phyloP scores from a whole-genome alignment of 1,140 invertebrate species.

The Rhagoletis pomonella region DNA sequence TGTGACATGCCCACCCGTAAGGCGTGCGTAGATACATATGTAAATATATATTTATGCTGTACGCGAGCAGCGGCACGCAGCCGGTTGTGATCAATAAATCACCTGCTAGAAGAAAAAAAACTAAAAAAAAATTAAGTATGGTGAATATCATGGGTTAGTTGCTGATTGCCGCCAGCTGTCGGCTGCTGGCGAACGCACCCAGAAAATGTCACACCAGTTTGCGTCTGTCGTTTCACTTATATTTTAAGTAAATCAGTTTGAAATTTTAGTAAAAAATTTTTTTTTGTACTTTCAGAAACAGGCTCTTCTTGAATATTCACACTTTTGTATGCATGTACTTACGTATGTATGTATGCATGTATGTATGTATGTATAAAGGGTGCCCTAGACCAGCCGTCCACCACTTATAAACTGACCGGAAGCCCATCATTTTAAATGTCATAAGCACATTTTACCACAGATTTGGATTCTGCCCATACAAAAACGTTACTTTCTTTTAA shows the following conservation, averaged over 20 bases:
- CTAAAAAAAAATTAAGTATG: background rate
- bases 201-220: background rate
- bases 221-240: background rate
- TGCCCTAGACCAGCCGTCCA: no score
- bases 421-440: no score
- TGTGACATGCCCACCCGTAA: background rate
- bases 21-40: background rate
- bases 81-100: slow-evolving; percentile 40
- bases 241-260: background rate
- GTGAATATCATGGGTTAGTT: background rate
- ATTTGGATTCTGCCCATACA: no score
- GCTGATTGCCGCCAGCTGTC: background rate
- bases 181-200: background rate
- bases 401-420: no score
- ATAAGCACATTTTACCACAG: no score
- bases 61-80: slow-evolving; percentile 31
- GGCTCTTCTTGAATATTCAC: no score
- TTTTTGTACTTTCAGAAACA: background rate
- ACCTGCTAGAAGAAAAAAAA: slow-evolving; percentile 4
- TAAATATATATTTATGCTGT: background rate
- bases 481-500: no score
- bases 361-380: background rate
- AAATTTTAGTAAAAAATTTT: background rate
- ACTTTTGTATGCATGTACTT: background rate
- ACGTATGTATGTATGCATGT: background rate